Percentiles rank a stretch among this genome's conserved stretches.
Evolutionary conservation across 2,888 invertebrate species (phyloP).

Genomic region (Drosophila heteroneura): DNA sequence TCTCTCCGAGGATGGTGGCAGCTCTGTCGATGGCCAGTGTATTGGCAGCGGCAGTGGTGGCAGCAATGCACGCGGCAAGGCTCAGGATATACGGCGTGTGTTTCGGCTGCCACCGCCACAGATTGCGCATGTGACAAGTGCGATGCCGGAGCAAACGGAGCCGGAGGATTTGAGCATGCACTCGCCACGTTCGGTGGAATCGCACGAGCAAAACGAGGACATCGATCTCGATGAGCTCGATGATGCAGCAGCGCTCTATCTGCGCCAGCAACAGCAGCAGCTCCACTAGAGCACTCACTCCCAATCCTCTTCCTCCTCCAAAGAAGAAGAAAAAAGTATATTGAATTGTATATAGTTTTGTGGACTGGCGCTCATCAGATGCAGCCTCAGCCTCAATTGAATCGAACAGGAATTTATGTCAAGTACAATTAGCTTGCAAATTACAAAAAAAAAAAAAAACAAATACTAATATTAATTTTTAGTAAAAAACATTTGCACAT

Average conservation of each 20-base stretch:
- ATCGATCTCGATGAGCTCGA: conserved; percentile 87
- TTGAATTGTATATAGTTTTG: conserved; percentile 56
- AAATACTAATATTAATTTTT: conserved; percentile 21
- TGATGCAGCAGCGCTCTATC: conserved; percentile 86
- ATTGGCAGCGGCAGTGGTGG: conserved; percentile 61
- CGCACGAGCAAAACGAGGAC: conserved; percentile 84
- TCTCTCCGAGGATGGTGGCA: conserved; percentile 85
- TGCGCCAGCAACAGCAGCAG: conserved; percentile 83
- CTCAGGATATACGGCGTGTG: conserved; percentile 86
- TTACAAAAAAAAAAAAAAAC: conserved; percentile 37
- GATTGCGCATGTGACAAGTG: conserved; percentile 82
- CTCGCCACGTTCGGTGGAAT: conserved; percentile 82
- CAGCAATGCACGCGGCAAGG: conserved; percentile 84
- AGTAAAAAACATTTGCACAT: conserved; percentile 65
- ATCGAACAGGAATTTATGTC: conserved; percentile 79
- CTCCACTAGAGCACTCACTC: conserved; percentile 48
- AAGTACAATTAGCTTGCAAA: conserved; percentile 71
- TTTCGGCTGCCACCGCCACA: conserved; percentile 86
- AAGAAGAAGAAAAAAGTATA: neutral
- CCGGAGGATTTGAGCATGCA: conserved; percentile 95
- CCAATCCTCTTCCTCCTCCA: conserved; percentile 13
- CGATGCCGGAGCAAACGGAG: conserved; percentile 93
- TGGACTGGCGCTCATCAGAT: conserved; percentile 66
- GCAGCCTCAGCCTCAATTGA: conserved; percentile 46
- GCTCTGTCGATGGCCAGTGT: conserved; percentile 78